Conservation (phyloP, 2,888 invertebrate species). For the Himalopsyche japonica region DNA sequence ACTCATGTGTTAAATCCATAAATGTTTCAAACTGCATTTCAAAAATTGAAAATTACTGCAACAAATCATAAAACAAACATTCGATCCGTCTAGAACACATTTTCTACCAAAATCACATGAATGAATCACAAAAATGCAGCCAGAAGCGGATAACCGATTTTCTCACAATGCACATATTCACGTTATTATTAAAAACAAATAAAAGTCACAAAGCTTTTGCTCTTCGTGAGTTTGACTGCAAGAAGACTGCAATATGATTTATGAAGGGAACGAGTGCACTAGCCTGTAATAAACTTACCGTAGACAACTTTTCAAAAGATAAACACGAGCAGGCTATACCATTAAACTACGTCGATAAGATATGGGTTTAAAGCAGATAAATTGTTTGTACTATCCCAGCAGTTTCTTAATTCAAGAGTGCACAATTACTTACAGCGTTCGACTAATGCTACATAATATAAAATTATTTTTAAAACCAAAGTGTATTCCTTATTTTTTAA, state of each 20-base stretch:
- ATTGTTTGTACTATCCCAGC: not conserved
- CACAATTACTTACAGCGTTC: too few relatives aligned
- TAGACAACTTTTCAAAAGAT: constrained; percentile 8
- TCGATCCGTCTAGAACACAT: not conserved
- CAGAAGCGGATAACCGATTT: constrained; percentile 4
- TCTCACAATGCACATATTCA: constrained; percentile 2
- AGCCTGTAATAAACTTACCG: constrained; percentile 5
- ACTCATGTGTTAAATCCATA: not conserved
- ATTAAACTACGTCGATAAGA: constrained; percentile 4
- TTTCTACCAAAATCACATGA: not conserved
- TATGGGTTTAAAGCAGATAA: not conserved
- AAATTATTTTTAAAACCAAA: too few relatives aligned
- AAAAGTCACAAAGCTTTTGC: constrained; percentile 5
- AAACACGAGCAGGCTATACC: constrained; percentile 16
- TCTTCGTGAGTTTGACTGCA: not conserved
- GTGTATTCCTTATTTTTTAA: too few relatives aligned
- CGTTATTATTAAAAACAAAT: constrained; percentile 10
- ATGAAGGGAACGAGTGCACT: constrained; percentile 3
- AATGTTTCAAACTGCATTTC: not conserved
- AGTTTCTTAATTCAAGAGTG: too few relatives aligned
- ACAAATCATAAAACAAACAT: not conserved
- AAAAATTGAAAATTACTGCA: not conserved
- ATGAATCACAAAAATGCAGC: constrained; percentile 9
- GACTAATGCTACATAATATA: too few relatives aligned
- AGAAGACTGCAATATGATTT: constrained; percentile 20